Conservation (phyloP, 2,113 vertebrate genomes). For the Ovis aries region ARS-UI_Ramb_v3.0 NC_056066.1:45100501-45101000, state of each 20-base stretch:
- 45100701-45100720: not conserved
- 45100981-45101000: not conserved
- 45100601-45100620: not conserved
- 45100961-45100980: not conserved
- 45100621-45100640: not conserved
- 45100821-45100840: not conserved
- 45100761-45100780: not conserved
- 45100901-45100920: not conserved
- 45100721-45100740: not conserved
- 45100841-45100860: not conserved
- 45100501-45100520: not conserved
- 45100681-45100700: not conserved
- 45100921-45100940: not conserved
- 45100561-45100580: not conserved
- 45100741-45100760: not conserved
- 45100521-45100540: not conserved
- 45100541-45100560: not conserved
- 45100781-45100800: not conserved
- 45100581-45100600: not conserved
- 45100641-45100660: not conserved
- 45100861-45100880: not conserved
- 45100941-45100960: not conserved
- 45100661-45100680: not conserved
- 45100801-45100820: not conserved
- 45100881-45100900: not conserved